These are phyloP conservation scores for Euzetes globulus DNA, from an alignment of 2,888 invertebrate genomes.

Conservation along the genomic window DNA sequence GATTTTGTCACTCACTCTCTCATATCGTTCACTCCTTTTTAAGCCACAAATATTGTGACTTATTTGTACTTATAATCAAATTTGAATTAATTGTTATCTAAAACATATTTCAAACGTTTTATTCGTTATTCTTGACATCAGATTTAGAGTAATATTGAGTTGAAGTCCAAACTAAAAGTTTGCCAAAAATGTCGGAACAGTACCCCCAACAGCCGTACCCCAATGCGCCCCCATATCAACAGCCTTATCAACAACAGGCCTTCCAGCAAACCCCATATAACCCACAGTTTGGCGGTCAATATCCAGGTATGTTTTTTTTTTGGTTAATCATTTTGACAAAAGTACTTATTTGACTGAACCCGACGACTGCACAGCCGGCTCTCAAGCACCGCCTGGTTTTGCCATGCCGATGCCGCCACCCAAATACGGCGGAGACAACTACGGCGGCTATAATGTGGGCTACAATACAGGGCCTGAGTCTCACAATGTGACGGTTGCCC, in stretches of 20 bases:
- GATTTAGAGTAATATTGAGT: too few relatives aligned
- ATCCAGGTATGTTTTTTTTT: neutral
- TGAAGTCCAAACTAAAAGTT: too few relatives aligned
- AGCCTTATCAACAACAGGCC: neutral
- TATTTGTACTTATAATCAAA: too few relatives aligned
- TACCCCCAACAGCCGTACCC: slow-evolving; percentile 3
- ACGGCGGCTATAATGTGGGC: neutral
- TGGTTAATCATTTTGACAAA: neutral
- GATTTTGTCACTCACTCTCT: too few relatives aligned
- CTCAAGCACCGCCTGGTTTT: neutral
- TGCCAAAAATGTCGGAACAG: neutral
- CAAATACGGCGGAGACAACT: neutral
- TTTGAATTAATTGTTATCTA: too few relatives aligned
- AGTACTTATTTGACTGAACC: too few relatives aligned
- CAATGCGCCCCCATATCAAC: neutral
- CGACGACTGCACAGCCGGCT: neutral
- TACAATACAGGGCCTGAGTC: neutral
- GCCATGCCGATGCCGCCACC: neutral
- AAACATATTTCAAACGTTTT: too few relatives aligned
- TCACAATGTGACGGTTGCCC: neutral
- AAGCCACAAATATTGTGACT: too few relatives aligned
- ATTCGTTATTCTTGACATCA: too few relatives aligned
- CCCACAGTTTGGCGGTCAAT: neutral
- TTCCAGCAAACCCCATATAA: neutral
- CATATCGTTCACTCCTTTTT: too few relatives aligned